Evolutionary conservation across 2,888 invertebrate genomes (phyloP).

Genomic region (Gastracanthus pulcherrimus): DNA sequence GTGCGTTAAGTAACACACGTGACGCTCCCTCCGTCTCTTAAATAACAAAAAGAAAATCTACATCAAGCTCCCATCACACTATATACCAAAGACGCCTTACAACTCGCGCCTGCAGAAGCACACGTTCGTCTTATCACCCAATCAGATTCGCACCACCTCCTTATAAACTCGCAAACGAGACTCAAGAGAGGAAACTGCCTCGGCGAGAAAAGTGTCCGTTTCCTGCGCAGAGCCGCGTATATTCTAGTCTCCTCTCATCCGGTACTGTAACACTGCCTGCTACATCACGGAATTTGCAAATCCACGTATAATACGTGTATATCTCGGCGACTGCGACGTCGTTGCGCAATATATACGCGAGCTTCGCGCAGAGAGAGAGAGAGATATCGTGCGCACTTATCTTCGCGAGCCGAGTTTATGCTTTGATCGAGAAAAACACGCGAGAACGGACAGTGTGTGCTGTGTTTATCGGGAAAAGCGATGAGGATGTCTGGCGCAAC

Average conservation of each 20-base stretch:
- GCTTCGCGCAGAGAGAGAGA: background rate
- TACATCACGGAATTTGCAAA: constrained; percentile 2
- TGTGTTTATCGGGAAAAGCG: background rate
- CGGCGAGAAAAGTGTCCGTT: background rate
- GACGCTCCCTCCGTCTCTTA: too few species aligned
- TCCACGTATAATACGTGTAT: background rate
- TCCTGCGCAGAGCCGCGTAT: too few species aligned
- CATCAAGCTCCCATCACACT: too few species aligned
- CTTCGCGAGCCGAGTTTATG: background rate
- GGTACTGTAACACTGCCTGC: background rate
- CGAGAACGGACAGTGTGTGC: background rate
- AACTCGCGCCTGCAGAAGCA: too few species aligned
- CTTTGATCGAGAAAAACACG: constrained; percentile 25
- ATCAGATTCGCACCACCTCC: too few species aligned
- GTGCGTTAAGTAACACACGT: too few species aligned
- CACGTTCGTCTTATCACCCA: too few species aligned
- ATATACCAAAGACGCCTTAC: too few species aligned
- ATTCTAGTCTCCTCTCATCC: too few species aligned
- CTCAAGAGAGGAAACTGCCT: background rate
- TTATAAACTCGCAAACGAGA: background rate
- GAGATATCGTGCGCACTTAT: background rate
- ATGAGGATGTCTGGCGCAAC: constrained; percentile 2
- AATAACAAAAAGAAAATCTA: too few species aligned
- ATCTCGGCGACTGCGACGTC: background rate
- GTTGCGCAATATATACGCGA: background rate